Evolutionary conservation across 2,113 vertebrate genomes (phyloP), one percentile per base, ranked within the genome.

Genomic region (Lagopus muta): DNA sequence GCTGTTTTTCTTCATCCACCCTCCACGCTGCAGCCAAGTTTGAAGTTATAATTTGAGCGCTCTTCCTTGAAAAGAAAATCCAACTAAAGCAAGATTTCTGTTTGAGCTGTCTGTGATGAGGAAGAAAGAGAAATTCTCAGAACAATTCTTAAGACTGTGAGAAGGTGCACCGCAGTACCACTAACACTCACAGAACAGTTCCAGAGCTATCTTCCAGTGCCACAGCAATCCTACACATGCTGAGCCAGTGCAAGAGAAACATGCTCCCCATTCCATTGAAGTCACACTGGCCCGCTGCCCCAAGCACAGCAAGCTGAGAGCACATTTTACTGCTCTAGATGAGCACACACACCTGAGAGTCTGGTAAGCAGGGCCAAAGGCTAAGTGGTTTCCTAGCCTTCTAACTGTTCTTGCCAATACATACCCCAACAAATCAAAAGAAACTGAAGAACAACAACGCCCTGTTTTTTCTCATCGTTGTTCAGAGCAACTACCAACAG

Each of bases 401-500:
- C 36, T 54, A 73, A 78, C 67, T 73, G 30, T 60, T 61, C 45
- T 34, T 8, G 4, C 55, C 60, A 71, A 22, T 66, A 88, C 90
- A 83, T 4, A 5, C 17, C 38, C 50, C 66, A 62, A 82, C 18
- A n/a, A 75, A 73, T 20, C 18, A 73, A 60, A 87, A 78, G 21
- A 18, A n/a, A 27, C 9, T 13, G 48, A 27, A n/a, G 75, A 82
- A 92, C 38, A 57, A 72, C 28, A 82, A 69, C 13, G 21, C 45
- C 28, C 27, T 89, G 76, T 10, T 69, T 66, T 92, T 73, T 62
- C n/a, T 95, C 94, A 89, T 93, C 18, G 77, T 6, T 64, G 14
- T 6, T 2, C 7, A 91, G 86, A 76, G 97, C 95, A 48, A 27
- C 48, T 86, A 38, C 94, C 95, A 71, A 93, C 92, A 89, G 43